Base-by-base conservation (phyloP, 2,888 invertebrate species). In the Rhodophaea formosa region DNA sequence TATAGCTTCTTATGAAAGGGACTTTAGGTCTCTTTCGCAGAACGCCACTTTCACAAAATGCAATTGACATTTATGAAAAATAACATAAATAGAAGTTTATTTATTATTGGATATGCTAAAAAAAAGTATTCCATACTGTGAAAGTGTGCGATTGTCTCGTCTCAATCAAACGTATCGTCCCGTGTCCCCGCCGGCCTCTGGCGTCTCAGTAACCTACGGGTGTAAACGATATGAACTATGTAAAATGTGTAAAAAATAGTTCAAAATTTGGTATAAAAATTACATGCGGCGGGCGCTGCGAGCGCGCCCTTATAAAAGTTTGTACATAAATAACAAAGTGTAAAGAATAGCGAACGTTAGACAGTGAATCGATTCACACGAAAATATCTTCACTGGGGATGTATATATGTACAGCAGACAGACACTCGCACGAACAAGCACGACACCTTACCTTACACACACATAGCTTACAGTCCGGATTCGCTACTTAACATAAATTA, bases 241-340 rank as follows among this genome's bases (percentile, higher is more conserved):
- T 78, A 77, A 77, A 80, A 59, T 61, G 68, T 74, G 70, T 79
- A 77, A 71, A 81, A 75, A 77, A 76, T 72, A 74, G 67, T 67
- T 65, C 58, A 73, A 76, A 73, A 70, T 57, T 68, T 58, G 62
- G 63, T 78, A 79, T 69, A 69, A 80, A 80, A 79, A 70, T 62
- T 57, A 70, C 69, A 58, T 56, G 67, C 61, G 61, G 73, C 15
- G 44, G 45, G 35, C 54, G 54, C 12, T 23, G 23, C 54, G 32
- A 29, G 10, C 15, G 51, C 51, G 51, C 51, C 51, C 17, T 51
- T 51, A 35, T 51, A 51, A 51, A 51, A 51, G 51, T 35, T 49
- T 51, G 51, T 51, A 51, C 35, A 51, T 51, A 51, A 2, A 16
- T 46, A 57, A 54, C 52, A 59, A 52, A 56, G 51, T 46, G 58